Percentiles rank a stretch among this genome's conserved stretches.
These are phyloP conservation scores for Notiomystis cincta DNA, from an alignment of 2,113 vertebrate species.

Conservation along the genomic window DNA sequence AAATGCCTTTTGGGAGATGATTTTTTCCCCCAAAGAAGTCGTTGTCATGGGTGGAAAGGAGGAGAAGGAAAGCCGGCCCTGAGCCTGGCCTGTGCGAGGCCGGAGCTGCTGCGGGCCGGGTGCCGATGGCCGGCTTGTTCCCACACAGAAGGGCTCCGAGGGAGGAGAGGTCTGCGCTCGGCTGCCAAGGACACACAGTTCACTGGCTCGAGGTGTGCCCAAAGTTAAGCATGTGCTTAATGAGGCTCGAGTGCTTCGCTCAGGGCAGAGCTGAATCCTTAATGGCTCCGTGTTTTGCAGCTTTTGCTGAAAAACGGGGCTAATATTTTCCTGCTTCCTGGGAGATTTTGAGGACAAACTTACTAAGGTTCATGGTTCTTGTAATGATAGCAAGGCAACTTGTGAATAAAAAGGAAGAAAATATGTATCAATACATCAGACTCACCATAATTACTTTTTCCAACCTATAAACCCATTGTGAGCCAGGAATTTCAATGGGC, in stretches of 20 bases:
- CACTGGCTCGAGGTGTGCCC: conserved; percentile 39
- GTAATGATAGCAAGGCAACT: not conserved
- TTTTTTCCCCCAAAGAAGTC: not conserved
- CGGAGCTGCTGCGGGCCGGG: too few species aligned
- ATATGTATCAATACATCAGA: not conserved
- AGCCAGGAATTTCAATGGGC: not conserved
- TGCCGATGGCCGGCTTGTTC: too few species aligned
- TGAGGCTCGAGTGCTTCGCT: conserved; percentile 35
- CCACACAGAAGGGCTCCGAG: conserved; percentile 1
- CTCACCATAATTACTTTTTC: not conserved
- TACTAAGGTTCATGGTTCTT: not conserved
- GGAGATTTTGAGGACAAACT: conserved; percentile 33
- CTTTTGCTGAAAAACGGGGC: not conserved
- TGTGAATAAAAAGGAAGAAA: not conserved
- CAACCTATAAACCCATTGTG: not conserved
- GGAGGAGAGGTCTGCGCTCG: not conserved
- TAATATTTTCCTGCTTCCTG: not conserved
- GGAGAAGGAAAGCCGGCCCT: too few species aligned
- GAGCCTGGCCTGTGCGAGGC: too few species aligned
- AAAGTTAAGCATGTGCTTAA: conserved; percentile 56
- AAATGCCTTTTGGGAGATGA: not conserved
- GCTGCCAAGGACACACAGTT: conserved; percentile 50
- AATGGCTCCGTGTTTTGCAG: conserved; percentile 28
- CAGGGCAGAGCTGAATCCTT: conserved; percentile 15
- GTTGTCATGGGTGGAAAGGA: not conserved